phyloP scores from a whole-genome alignment of 2,113 vertebrate species.

The Aphyosemion australe region DNA sequence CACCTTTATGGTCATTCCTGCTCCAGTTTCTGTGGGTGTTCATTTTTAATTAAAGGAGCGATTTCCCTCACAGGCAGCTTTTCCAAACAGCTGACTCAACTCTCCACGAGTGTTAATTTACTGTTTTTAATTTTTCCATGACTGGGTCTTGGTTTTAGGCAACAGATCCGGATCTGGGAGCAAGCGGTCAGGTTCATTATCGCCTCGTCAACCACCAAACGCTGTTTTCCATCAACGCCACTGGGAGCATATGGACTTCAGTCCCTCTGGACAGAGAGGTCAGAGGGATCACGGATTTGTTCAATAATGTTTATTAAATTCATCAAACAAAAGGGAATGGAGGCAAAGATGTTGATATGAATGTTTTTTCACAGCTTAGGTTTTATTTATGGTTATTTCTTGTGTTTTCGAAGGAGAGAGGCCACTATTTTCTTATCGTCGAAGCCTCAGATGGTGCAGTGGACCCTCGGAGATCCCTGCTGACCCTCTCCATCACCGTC shows the following conservation, averaged over 20 bases:
- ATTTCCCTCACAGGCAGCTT: slow-evolving; percentile 9
- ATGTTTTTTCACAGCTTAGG: too few species aligned
- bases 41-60: slow-evolving; percentile 2
- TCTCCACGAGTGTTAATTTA: neutral
- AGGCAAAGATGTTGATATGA: too few species aligned
- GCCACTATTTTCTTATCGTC: slow-evolving; percentile 87
- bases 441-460: slow-evolving; percentile 88
- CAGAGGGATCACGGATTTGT: slow-evolving; percentile 31
- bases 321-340: too few species aligned
- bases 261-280: slow-evolving; percentile 89
- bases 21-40: neutral
- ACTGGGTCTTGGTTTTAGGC: slow-evolving; percentile 78
- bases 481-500: slow-evolving; percentile 85
- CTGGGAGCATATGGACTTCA: slow-evolving; percentile 87
- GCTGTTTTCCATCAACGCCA: slow-evolving; percentile 90
- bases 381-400: neutral
- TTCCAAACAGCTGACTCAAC: slow-evolving; percentile 12
- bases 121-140: neutral
- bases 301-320: slow-evolving; percentile 6
- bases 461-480: slow-evolving; percentile 84
- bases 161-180: slow-evolving; percentile 88
- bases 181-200: slow-evolving; percentile 90
- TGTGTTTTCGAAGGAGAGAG: slow-evolving; percentile 55
- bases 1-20: neutral
- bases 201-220: slow-evolving; percentile 87